A percentile compares a stretch with the other conserved stretches of the same genome.
These are phyloP conservation scores for Sussaba pulchella DNA, from an alignment of 2,888 invertebrate genomes.

Conservation along the genomic window DNA sequence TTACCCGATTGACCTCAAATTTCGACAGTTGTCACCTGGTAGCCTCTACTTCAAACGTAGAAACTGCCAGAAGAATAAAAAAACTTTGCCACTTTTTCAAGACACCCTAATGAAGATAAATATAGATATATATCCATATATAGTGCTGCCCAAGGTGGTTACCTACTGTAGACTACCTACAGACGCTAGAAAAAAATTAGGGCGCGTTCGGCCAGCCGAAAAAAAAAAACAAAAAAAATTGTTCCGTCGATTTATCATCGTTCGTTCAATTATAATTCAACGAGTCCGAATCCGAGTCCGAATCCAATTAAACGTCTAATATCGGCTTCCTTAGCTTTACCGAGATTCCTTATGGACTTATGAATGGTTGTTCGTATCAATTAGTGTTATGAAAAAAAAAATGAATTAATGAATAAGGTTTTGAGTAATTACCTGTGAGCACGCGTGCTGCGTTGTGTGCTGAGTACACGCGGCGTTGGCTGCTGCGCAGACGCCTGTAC, in stretches of 20 bases:
- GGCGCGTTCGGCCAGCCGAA: neutral
- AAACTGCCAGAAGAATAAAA: no score
- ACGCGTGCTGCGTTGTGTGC: slow-evolving; percentile 86
- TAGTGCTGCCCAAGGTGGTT: slow-evolving; percentile 47
- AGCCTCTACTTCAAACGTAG: no score
- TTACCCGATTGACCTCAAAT: no score
- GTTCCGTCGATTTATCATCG: slow-evolving; percentile 8
- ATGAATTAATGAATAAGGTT: no score
- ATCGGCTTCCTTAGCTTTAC: slow-evolving; percentile 11
- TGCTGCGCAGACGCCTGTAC: slow-evolving; percentile 89
- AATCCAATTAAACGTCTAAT: neutral
- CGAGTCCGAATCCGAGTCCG: neutral
- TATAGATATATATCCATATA: no score
- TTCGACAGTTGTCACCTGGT: no score
- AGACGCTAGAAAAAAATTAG: neutral
- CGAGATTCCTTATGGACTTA: neutral
- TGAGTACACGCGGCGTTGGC: slow-evolving; percentile 86
- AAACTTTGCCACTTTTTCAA: no score
- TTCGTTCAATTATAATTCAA: slow-evolving; percentile 10
- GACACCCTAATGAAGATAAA: no score
- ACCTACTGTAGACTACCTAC: no score
- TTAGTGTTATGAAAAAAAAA: no score
- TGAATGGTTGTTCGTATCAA: no score
- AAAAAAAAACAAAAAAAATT: neutral
- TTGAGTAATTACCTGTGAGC: slow-evolving; percentile 86